phyloP scores from a whole-genome alignment of 2,113 vertebrate species.

The Odontesthes bonariensis region DNA sequence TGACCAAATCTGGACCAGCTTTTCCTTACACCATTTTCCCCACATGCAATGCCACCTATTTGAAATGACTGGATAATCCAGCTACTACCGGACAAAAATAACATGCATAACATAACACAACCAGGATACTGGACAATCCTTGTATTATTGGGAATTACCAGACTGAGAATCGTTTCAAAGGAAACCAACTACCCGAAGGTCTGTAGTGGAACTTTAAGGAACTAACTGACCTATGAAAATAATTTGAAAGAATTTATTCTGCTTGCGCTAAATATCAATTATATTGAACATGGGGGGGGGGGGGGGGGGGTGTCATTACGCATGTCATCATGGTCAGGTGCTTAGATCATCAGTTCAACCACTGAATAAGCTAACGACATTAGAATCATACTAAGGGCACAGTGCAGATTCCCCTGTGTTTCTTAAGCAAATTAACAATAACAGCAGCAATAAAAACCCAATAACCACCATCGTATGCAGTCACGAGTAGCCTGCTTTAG shows the following conservation, averaged over 20 bases:
- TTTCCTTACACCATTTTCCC: background rate
- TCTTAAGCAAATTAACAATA: background rate
- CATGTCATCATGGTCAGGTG: background rate
- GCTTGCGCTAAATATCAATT: no score
- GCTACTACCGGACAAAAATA: background rate
- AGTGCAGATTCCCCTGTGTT: background rate
- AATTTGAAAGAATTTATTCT: no score
- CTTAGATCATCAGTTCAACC: background rate
- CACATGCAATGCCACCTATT: constrained; percentile 7
- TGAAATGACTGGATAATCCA: background rate
- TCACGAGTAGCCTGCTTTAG: background rate
- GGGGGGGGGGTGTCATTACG: background rate
- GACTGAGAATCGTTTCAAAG: background rate
- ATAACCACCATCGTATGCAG: background rate
- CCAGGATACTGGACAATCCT: background rate
- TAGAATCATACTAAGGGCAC: background rate
- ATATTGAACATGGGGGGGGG: no score
- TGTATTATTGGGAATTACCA: background rate
- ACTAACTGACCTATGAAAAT: no score
- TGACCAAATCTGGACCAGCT: background rate
- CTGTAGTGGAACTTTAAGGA: no score
- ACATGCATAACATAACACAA: no score
- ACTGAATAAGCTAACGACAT: constrained; percentile 1
- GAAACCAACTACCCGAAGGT: background rate
- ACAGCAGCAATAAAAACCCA: background rate